These are phyloP conservation scores for Poecile montanus DNA, from an alignment of 2,797 vertebrate species.

Conservation along the genomic window DNA sequence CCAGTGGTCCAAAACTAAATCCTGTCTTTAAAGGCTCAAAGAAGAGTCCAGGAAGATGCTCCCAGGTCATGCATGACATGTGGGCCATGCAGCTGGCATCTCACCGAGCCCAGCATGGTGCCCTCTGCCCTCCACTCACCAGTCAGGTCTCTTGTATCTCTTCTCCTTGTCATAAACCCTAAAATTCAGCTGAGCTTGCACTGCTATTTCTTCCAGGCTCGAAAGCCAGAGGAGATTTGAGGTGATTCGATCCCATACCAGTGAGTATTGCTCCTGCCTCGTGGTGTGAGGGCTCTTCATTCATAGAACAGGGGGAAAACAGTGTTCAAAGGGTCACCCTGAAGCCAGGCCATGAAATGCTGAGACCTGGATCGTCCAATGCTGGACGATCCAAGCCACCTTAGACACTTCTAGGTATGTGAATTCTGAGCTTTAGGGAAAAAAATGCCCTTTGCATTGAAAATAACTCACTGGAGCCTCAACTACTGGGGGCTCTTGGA, in stretches of 20 bases:
- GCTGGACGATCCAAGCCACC: not conserved
- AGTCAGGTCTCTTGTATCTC: not conserved
- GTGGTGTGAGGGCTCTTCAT: rapidly evolving
- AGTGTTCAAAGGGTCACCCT: not conserved
- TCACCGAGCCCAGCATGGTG: not conserved
- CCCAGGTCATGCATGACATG: rapidly evolving
- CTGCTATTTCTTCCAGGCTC: constrained; percentile 16
- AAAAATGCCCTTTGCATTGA: not conserved
- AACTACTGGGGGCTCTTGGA: not conserved
- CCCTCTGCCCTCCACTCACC: not conserved
- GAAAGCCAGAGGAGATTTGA: constrained; percentile 20
- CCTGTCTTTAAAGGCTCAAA: not conserved
- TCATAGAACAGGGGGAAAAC: rapidly evolving
- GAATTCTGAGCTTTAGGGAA: not conserved
- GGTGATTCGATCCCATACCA: constrained; percentile 11
- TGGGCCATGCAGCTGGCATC: rapidly evolving
- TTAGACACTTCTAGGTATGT: not conserved
- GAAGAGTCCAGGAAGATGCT: not conserved
- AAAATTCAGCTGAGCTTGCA: not conserved
- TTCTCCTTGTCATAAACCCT: not conserved
- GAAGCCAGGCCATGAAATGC: not conserved
- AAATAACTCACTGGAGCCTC: not conserved
- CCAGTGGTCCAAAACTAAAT: not conserved
- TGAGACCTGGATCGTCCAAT: not conserved
- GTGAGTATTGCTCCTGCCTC: constrained; percentile 52